Percentiles rank a stretch among this genome's conserved stretches.
phyloP scores from a whole-genome alignment of 2,113 vertebrate genomes.

The Orientallactaga bullata region DNA sequence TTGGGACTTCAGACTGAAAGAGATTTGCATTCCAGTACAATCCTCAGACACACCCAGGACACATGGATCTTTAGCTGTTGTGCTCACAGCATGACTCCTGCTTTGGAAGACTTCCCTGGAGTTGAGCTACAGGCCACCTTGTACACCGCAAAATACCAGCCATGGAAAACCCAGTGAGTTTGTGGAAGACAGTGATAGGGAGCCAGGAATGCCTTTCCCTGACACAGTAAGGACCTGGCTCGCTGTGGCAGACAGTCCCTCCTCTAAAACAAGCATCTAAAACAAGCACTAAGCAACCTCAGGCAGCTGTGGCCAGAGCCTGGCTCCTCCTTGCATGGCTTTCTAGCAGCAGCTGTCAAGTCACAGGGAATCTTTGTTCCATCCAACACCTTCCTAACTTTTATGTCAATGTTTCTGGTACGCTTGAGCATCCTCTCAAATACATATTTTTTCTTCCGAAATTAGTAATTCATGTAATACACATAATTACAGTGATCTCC shows the following conservation, averaged over 20 bases:
- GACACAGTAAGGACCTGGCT: neutral
- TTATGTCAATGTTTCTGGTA: constrained; percentile 65
- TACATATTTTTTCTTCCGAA: neutral
- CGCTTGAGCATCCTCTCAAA: constrained; percentile 46
- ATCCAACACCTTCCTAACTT: constrained; percentile 55
- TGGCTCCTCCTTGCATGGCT: constrained; percentile 56
- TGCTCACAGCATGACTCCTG: neutral
- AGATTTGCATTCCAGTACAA: neutral
- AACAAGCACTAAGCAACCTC: neutral
- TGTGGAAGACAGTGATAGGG: neutral
- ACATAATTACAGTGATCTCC: constrained; percentile 13
- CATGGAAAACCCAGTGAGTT: neutral
- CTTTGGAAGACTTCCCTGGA: neutral
- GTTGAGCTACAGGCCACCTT: neutral
- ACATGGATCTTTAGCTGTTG: neutral
- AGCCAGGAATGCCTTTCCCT: constrained; percentile 16
- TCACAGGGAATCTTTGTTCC: constrained; percentile 82
- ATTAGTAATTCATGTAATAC: constrained; percentile 22
- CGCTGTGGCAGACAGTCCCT: constrained; percentile 2
- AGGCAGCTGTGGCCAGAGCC: constrained; percentile 75
- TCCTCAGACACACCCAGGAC: neutral
- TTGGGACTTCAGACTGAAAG: neutral
- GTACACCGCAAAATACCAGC: neutral
- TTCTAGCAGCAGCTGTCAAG: constrained; percentile 78
- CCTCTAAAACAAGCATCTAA: constrained; percentile 1